These are phyloP conservation scores for Rhingia campestris DNA, from an alignment of 2,888 invertebrate species.

Conservation along the genomic window DNA sequence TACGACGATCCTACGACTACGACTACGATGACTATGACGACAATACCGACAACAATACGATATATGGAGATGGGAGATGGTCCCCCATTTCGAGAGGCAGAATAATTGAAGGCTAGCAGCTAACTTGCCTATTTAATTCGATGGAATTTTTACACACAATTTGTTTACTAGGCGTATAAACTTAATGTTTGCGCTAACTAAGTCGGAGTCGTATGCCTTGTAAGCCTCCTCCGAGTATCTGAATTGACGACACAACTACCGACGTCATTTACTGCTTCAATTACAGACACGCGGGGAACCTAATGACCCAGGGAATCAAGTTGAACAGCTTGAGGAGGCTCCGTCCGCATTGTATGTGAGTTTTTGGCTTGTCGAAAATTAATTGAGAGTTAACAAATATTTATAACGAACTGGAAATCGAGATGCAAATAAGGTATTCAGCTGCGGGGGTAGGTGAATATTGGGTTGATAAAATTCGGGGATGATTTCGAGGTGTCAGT, in stretches of 20 bases:
- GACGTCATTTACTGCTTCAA: conserved; percentile 47
- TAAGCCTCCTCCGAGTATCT: conserved; percentile 41
- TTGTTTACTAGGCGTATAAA: conserved; percentile 46
- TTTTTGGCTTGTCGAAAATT: conserved; percentile 38
- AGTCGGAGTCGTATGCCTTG: conserved; percentile 8
- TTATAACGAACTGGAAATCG: conserved; percentile 32
- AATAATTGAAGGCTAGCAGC: not conserved
- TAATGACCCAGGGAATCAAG: conserved; percentile 40
- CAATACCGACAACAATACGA: not conserved
- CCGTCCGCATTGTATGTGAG: not conserved
- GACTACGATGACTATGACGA: too few species aligned
- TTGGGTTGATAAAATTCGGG: not conserved
- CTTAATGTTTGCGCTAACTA: conserved; percentile 40
- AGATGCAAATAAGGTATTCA: conserved; percentile 10
- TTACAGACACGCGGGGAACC: conserved; percentile 48
- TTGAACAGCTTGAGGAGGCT: conserved; percentile 40
- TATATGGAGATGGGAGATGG: not conserved
- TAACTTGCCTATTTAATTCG: conserved; percentile 53
- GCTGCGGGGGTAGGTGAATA: not conserved
- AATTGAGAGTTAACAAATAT: conserved; percentile 46
- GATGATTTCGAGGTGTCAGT: not conserved
- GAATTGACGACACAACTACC: conserved; percentile 59
- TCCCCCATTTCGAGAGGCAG: not conserved
- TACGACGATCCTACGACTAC: not conserved
- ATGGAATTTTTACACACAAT: conserved; percentile 65